Evolutionary conservation across 2,888 invertebrate genomes (phyloP).

Genomic region (Polyommatus icarus): DNA sequence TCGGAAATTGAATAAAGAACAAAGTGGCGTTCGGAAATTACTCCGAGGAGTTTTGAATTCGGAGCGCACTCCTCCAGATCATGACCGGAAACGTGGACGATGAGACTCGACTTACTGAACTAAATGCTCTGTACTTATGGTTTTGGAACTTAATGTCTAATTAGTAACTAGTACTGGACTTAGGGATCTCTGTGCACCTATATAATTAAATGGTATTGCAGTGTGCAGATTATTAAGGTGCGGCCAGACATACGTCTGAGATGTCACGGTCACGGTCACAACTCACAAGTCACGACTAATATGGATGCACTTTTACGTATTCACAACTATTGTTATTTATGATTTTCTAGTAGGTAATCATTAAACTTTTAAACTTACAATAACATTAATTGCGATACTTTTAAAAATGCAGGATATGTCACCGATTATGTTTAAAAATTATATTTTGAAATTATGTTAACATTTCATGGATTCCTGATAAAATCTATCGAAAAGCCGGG

Average conservation of each 20-base stretch:
- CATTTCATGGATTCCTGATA: constrained; percentile 34
- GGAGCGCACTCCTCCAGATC: constrained; percentile 63
- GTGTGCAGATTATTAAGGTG: too few relatives aligned
- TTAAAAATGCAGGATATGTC: background rate
- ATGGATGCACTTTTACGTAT: too few relatives aligned
- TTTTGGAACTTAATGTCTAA: background rate
- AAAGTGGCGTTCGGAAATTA: constrained; percentile 80
- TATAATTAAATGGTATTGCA: background rate
- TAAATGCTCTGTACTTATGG: background rate
- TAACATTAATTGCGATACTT: too few relatives aligned
- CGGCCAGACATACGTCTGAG: too few relatives aligned
- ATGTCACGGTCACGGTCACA: too few relatives aligned
- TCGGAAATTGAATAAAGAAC: constrained; percentile 80
- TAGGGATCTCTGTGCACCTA: background rate
- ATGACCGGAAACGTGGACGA: constrained; percentile 77
- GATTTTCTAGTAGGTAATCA: too few relatives aligned
- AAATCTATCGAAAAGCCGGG: constrained; percentile 34
- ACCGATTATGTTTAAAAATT: background rate
- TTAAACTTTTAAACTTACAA: too few relatives aligned
- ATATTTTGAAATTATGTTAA: background rate
- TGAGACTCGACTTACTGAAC: constrained; percentile 50
- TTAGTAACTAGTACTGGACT: background rate
- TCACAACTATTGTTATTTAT: too few relatives aligned
- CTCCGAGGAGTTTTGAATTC: constrained; percentile 72
- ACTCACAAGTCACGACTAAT: too few relatives aligned